Percentiles rank a stretch among this genome's conserved stretches.
phyloP scores from a whole-genome alignment of 2,113 vertebrate species.

The Prietella phreatophila region DNA sequence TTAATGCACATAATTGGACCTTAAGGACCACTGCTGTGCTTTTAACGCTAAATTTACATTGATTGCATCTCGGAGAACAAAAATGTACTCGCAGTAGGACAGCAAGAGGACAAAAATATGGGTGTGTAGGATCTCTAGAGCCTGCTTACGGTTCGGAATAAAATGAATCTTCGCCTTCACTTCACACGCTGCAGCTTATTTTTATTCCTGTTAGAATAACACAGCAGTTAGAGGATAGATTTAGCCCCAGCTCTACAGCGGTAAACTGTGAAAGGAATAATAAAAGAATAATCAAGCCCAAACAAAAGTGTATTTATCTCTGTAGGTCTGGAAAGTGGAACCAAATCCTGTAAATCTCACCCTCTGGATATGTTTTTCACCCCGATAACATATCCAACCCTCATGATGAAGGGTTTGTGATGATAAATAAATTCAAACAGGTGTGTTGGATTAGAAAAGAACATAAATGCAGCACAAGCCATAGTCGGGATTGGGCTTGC shows the following conservation, averaged over 20 bases:
- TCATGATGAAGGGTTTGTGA: neutral
- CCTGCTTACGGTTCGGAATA: neutral
- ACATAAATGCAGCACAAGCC: neutral
- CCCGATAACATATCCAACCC: neutral
- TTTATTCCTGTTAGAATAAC: neutral
- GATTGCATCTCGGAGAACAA: neutral
- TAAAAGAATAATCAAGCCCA: neutral
- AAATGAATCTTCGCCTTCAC: neutral
- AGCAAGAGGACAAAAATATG: neutral
- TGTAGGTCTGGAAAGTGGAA: neutral
- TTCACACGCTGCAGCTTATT: neutral
- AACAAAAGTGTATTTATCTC: neutral
- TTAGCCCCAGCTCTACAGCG: neutral
- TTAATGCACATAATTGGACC: neutral
- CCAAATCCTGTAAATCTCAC: neutral
- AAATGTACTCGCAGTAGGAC: neutral
- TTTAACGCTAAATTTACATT: neutral
- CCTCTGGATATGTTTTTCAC: neutral
- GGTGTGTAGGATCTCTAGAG: neutral
- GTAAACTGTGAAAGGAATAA: neutral
- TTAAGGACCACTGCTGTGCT: neutral
- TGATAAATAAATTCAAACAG: constrained; percentile 11
- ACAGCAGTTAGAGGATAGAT: neutral
- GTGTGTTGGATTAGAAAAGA: constrained; percentile 2
- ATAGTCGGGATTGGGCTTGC: neutral